Evolutionary conservation across 2,888 invertebrate genomes (phyloP), one percentile per base, ranked within the genome.

Genomic region (Enchytraeus crypticus): DNA sequence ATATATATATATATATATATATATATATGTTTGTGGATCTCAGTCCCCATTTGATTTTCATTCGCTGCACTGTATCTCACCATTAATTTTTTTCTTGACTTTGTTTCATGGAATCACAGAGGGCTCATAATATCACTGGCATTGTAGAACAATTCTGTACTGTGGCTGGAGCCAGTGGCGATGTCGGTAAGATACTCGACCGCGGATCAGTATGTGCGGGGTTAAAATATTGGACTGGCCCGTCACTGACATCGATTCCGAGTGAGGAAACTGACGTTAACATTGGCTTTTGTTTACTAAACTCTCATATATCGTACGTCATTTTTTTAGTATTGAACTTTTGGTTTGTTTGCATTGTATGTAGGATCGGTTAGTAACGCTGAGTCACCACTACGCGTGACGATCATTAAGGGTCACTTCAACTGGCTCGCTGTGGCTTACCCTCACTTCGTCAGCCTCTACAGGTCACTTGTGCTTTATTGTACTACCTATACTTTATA

Each of bases 341-440:
- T 1, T 0, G 26, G 30, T 33, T 23, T 55, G 26, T 38, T n/a
- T 30, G 32, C 4, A 21, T 53, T n/a, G 23, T 38, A 23, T 21
- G 26, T 23, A 38, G 34, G 14, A 18, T 5, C 58, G 32, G 51
- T 30, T 2, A 33, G 38, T 32, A 32, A 38, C 43, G 8, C 18
- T 14, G 46, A 33, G 27, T 72, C 76, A 53, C 74, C 76, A 1
- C 59, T 75, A 57, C 60, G 72, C 53, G 75, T 77, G 30, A 77
- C 73, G 1, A 72, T 77, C 69, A 57, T 77, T 30, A 66, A 73
- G 60, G 95, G 95, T 3, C 95, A 97, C 81, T 93, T 96, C 79
- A 96, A 95, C 78, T 96, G 95, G 90, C 90, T 98, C 66, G 92
- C 90, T 27, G 92, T 93, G 27, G 95, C 93, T 0, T 96, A 95